Conservation (phyloP, 2,888 invertebrate genomes). For the Dryadula phaetusa region DNA sequence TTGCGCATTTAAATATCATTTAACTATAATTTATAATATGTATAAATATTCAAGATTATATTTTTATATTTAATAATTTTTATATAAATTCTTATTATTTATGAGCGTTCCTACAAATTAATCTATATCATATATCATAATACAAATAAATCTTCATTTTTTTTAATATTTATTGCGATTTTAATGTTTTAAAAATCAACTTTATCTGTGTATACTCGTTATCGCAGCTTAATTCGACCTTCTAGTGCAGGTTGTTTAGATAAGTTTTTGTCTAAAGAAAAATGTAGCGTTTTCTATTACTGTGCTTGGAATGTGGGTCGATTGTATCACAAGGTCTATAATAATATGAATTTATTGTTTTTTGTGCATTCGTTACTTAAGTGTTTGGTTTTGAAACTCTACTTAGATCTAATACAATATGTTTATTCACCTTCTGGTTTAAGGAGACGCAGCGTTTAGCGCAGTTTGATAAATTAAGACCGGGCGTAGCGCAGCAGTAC, state of each 20-base stretch:
- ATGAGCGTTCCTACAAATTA: too few relatives aligned
- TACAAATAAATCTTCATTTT: not conserved
- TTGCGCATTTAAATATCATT: too few relatives aligned
- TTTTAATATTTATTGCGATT: slow-evolving; percentile 2
- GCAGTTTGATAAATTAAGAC: too few relatives aligned
- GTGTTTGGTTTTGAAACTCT: not conserved
- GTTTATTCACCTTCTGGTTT: too few relatives aligned
- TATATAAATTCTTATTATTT: too few relatives aligned
- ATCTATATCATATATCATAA: too few relatives aligned
- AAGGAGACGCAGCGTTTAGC: too few relatives aligned
- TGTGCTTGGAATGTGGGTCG: slow-evolving; percentile 25
- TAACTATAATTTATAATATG: too few relatives aligned
- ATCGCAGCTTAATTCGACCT: slow-evolving; percentile 11
- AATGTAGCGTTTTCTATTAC: slow-evolving; percentile 15
- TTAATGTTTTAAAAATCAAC: not conserved
- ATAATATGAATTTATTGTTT: not conserved
- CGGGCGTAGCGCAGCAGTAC: too few relatives aligned
- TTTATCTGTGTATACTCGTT: not conserved
- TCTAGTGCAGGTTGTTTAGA: not conserved
- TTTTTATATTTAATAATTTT: too few relatives aligned
- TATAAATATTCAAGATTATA: too few relatives aligned
- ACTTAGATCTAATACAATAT: not conserved
- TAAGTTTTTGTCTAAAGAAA: slow-evolving; percentile 15
- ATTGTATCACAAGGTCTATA: slow-evolving; percentile 59
- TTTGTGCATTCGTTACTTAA: not conserved